Conservation (phyloP, 2,888 invertebrate genomes). For the Pegoplata infirma region DNA sequence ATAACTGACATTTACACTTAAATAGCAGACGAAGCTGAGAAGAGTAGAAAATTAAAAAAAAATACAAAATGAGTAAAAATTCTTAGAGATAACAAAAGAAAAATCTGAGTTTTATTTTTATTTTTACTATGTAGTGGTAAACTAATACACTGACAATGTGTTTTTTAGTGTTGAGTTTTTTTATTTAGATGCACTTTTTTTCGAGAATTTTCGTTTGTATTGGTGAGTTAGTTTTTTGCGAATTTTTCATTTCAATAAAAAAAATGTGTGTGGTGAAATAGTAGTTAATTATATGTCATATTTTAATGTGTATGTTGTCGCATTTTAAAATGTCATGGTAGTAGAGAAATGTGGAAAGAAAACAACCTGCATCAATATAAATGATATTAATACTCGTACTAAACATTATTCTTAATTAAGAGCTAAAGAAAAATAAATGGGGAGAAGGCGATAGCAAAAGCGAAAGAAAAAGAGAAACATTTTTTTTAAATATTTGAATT, state of each 20-base stretch:
- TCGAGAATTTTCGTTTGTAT: background rate
- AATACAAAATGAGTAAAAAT: constrained; percentile 22
- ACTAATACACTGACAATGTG: background rate
- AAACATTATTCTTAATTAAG: constrained; percentile 13
- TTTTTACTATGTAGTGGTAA: background rate
- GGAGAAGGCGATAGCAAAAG: background rate
- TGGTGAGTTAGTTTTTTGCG: background rate
- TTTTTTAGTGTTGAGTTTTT: constrained; percentile 11
- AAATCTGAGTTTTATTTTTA: background rate
- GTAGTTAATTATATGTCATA: constrained; percentile 22
- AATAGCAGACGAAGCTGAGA: constrained; percentile 28
- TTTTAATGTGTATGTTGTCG: background rate
- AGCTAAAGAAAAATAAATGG: constrained; percentile 6
- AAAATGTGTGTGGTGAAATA: constrained; percentile 1
- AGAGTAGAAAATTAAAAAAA: background rate
- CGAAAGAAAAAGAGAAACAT: background rate
- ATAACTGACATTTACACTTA: constrained; percentile 14
- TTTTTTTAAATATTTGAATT: too few relatives aligned
- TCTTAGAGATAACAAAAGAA: constrained; percentile 16
- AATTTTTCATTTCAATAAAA: background rate
- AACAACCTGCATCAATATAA: constrained; percentile 57
- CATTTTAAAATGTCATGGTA: constrained; percentile 3
- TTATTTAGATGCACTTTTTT: background rate
- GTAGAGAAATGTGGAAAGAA: too few relatives aligned
- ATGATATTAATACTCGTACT: constrained; percentile 47